Percentiles rank a stretch among this genome's conserved stretches.
Conservation (phyloP, 1,140 invertebrate genomes). For the Gryllus bimaculatus region DNA sequence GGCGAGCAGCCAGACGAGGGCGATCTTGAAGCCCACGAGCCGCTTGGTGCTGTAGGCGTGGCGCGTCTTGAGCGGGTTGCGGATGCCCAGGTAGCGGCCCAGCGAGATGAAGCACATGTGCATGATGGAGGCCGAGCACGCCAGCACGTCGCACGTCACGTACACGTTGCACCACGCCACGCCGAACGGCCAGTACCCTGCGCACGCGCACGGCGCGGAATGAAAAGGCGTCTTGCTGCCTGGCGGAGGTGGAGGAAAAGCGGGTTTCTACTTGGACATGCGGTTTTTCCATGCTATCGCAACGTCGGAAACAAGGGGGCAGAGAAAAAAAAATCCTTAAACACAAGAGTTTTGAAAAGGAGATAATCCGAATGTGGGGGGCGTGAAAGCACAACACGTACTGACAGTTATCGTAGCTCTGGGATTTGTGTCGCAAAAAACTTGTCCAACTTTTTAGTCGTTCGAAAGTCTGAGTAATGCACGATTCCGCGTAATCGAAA, state of each 20-base stretch:
- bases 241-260: too few species aligned
- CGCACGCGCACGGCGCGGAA: not conserved
- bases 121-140: slow-evolving; percentile 88
- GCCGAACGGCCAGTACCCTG: slow-evolving; percentile 86
- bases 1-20: slow-evolving; percentile 73
- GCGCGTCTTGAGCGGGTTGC: slow-evolving; percentile 75
- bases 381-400: too few species aligned
- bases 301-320: not conserved
- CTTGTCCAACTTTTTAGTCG: too few species aligned
- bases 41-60: slow-evolving; percentile 61
- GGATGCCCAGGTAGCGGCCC: slow-evolving; percentile 83
- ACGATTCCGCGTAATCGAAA: too few species aligned
- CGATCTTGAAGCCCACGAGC: slow-evolving; percentile 71
- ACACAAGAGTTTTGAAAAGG: too few species aligned
- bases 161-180: slow-evolving; percentile 85
- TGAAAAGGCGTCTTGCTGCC: too few species aligned
- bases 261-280: not conserved
- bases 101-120: slow-evolving; percentile 96
- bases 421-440: too few species aligned
- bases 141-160: slow-evolving; percentile 88
- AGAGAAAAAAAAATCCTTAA: too few species aligned
- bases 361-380: too few species aligned
- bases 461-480: too few species aligned
- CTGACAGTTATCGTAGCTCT: too few species aligned
- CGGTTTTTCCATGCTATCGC: too few species aligned